Conservation (phyloP, 2,888 invertebrate genomes). For the Prionchulus punctatus region DNA sequence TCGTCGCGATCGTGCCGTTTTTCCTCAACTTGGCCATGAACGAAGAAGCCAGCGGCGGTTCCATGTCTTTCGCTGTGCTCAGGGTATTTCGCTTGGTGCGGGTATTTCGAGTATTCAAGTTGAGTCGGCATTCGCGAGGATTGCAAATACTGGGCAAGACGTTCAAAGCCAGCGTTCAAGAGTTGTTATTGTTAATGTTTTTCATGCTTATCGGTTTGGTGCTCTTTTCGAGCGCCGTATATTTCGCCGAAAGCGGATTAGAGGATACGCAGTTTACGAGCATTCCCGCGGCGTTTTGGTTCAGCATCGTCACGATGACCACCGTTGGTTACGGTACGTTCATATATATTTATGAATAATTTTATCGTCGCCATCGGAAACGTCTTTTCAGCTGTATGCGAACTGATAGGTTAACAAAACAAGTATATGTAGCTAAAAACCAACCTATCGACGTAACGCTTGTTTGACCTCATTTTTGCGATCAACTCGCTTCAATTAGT, state of each 20-base stretch:
- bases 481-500: no score
- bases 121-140: conserved; percentile 40
- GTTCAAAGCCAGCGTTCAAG: conserved; percentile 39
- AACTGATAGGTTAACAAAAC: no score
- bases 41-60: conserved; percentile 10
- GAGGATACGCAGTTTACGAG: conserved; percentile 27
- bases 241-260: conserved; percentile 38
- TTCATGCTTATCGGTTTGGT: conserved; percentile 36
- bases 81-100: conserved; percentile 37
- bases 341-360: no score
- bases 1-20: conserved; percentile 40
- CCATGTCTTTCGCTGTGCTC: conserved; percentile 39
- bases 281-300: conserved; percentile 36
- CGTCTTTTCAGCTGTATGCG: no score
- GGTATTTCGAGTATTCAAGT: conserved; percentile 37
- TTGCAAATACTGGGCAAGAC: conserved; percentile 40
- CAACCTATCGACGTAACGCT: no score
- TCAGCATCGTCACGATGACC: conserved; percentile 39
- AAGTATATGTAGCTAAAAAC: no score
- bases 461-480: no score
- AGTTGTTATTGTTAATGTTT: conserved; percentile 38
- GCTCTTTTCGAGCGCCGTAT: conserved; percentile 39
- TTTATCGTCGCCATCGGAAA: no score
- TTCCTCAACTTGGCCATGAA: conserved; percentile 34
- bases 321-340: conserved; percentile 37